Percentiles rank a stretch among this genome's conserved stretches.
phyloP scores from a whole-genome alignment of 2,888 invertebrate genomes.

The Disparrhopalites patrizii region DNA sequence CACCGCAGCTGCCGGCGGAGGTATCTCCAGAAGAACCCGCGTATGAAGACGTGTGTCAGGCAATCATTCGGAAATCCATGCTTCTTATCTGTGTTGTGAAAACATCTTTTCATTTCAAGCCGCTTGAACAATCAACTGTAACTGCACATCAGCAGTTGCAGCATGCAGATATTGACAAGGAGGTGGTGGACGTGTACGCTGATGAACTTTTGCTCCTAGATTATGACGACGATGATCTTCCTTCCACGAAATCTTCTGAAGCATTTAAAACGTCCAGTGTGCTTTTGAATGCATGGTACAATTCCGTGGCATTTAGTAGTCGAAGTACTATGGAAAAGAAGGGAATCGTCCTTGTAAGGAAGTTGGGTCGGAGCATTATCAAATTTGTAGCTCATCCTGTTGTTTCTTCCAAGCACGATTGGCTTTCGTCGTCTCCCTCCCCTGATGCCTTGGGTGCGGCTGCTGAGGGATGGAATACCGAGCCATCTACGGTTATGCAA shows the following conservation, averaged over 20 bases:
- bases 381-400: slow-evolving; percentile 38
- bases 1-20: neutral
- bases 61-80: slow-evolving; percentile 55
- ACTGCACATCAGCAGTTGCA: neutral
- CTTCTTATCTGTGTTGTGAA: slow-evolving; percentile 56
- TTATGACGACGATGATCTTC: slow-evolving; percentile 21
- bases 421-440: slow-evolving; percentile 33
- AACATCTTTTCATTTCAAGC: slow-evolving; percentile 46
- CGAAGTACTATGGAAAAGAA: slow-evolving; percentile 12
- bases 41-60: slow-evolving; percentile 52
- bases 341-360: slow-evolving; percentile 30
- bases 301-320: neutral
- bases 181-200: slow-evolving; percentile 10
- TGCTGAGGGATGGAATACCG: slow-evolving; percentile 42
- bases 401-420: slow-evolving; percentile 32
- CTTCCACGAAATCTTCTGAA: slow-evolving; percentile 31
- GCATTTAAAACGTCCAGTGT: slow-evolving; percentile 36
- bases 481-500: slow-evolving; percentile 29
- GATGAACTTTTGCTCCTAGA: slow-evolving; percentile 22
- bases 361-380: slow-evolving; percentile 35
- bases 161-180: slow-evolving; percentile 25
- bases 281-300: too few relatives aligned
- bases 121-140: neutral
- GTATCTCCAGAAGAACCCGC: neutral
- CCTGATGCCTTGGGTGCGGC: too few relatives aligned